Base-by-base conservation (phyloP, 2,797 vertebrate species). In the Epinephelus malabaricus region DNA sequence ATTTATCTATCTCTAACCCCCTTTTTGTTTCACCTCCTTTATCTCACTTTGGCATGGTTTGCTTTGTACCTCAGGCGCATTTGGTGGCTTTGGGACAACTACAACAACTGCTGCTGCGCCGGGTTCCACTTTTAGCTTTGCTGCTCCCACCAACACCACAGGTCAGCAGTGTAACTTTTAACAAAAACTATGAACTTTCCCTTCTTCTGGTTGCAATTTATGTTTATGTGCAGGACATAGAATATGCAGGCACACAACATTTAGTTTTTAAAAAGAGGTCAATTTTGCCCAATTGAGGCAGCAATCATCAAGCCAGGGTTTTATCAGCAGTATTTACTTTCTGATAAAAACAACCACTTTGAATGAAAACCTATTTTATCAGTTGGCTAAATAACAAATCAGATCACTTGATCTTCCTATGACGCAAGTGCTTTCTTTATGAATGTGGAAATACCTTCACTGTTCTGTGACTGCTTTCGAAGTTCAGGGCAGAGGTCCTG, bases 51-150 rank as follows among this genome's bases (percentile, higher is more conserved):
- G 17, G 65, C n/a, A 46, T 58, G 13, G 43, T 87, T 58, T 77
- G 4, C 34, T 81, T 43, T 82, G 27, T 80, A 89, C 82, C 61
- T 84, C 81, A 99, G 98, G 98, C 76, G 88, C 96, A 0, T 99
- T 99, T 73, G 97, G 98, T 66, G 97, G 97, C 45, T 99, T 99
- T 77, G 98, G 98, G 62, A 92, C 97, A 2, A 93, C 97, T 0
- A 93, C 97, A 2, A 95, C 97, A 40, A 95, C 97, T 62, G 95
- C 96, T 3, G 86, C 95, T 25, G 83, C 83, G 19, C 73, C 95
- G 0, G 96, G 95, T 0, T 95, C 97, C 25, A 92, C 95, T 0
- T 99, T 99, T 93, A 99, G 94, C 88, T 99, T 99, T 82, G 95
- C 97, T 34, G 89, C 96, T 55, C 97, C 98, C 30, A 10, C 96